Evolutionary conservation across 2,797 vertebrate species (phyloP), one percentile per base, ranked within the genome.

Genomic region (Heterohyrax brucei): DNA sequence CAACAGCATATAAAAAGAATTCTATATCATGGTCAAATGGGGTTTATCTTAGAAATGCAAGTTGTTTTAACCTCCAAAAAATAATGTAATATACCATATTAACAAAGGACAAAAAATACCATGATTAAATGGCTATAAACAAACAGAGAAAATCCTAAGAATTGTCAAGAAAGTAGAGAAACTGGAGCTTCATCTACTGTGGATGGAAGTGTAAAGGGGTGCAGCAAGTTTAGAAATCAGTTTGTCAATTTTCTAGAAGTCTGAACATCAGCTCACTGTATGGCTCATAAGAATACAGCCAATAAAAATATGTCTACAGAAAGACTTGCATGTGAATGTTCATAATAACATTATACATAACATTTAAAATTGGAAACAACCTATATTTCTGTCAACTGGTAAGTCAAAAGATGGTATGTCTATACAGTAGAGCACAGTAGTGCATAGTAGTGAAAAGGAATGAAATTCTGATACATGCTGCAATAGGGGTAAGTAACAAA

Each of bases 181-280:
- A 89, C 6, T 30, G 48, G 21, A 73, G n/a, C 59, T 8, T 83
- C 28, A 78, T 46, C 33, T 44, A n/a, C 10, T 87, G 64, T 61
- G 79, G 16, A 64, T 10, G 33, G 44, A 10, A 61, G 30, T 16
- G 24, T 76, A 79, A 70, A 79, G 75, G 7, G 30, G n/a, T 21
- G 26, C 7, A 44, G 16, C 50, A 61, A 46, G 10, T 85, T 70
- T 64, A 50, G 30, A 87, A 96, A 95, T 77, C 53, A 81, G 73
- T 68, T 77, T 44, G 46, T 6, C 10, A 50, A 26, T 22, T 95
- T 53, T 33, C 66, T 87, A 50, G 91, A 92, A 94, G 84, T 33
- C 46, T 87, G 76, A 73, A 6, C 33, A 59, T 39, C n/a, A 33
- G n/a, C 26, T 81, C 61, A 12, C 22, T 21, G 64, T 22, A 93